These are phyloP conservation scores for Ciconia nigra DNA, from an alignment of 2,797 vertebrate species.

Conservation along the genomic window DNA sequence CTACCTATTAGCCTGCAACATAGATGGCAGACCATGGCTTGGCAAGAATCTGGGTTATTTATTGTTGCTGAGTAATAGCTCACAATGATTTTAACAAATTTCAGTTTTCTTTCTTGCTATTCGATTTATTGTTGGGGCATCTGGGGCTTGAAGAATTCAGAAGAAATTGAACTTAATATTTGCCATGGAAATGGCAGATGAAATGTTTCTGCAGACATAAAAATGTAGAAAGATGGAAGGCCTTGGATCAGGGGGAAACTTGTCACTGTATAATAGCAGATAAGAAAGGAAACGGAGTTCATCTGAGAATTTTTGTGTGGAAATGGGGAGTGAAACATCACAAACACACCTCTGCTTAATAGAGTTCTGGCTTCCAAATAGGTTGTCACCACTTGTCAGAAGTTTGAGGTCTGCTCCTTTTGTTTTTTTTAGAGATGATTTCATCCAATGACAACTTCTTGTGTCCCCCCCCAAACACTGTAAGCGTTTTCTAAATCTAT, in stretches of 20 bases:
- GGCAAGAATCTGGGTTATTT: neutral
- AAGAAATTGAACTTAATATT: neutral
- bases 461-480: neutral
- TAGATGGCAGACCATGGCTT: neutral
- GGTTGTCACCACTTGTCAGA: neutral
- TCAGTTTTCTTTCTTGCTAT: neutral
- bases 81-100: neutral
- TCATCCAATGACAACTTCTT: neutral
- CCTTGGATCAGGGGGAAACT: neutral
- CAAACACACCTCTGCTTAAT: neutral
- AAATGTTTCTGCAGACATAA: neutral
- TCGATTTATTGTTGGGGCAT: neutral
- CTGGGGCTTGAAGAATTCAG: neutral
- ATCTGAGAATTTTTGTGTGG: neutral
- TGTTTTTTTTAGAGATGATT: neutral
- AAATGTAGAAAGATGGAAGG: neutral
- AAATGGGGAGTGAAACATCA: neutral
- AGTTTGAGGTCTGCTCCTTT: neutral
- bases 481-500: neutral
- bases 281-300: neutral
- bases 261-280: neutral
- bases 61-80: neutral
- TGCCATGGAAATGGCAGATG: neutral
- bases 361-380: neutral
- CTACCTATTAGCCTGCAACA: neutral